A percentile compares a stretch with the other conserved stretches of the same genome.
Conservation (phyloP, 2,113 vertebrate genomes). For the Misgurnus mizolepis region DNA sequence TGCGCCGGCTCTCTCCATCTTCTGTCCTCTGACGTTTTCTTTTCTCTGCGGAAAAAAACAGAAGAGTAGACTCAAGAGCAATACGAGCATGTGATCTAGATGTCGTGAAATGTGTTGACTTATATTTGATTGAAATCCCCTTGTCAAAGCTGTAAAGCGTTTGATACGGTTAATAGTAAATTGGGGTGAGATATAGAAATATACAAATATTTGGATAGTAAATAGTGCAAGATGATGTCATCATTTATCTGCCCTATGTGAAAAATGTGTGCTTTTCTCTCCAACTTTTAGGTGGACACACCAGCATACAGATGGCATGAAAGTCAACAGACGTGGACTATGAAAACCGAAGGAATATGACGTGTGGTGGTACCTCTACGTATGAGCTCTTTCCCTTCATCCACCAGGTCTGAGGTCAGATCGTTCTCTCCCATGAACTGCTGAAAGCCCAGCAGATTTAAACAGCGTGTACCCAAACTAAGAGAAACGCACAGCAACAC, state of each 20-base stretch:
- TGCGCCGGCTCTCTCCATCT: conserved; percentile 82
- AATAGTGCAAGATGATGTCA: too few relatives aligned
- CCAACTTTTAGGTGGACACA: too few relatives aligned
- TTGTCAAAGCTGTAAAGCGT: too few relatives aligned
- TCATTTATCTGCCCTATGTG: too few relatives aligned
- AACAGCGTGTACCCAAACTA: conserved; percentile 90
- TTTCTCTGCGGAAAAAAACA: conserved; percentile 79
- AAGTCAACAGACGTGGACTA: neutral
- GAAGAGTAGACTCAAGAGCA: conserved; percentile 38
- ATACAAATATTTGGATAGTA: too few relatives aligned
- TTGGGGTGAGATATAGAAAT: too few relatives aligned
- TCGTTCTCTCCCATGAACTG: conserved; percentile 90
- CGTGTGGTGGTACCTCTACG: conserved; percentile 78
- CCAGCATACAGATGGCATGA: too few relatives aligned
- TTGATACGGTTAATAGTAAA: too few relatives aligned
- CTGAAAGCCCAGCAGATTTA: conserved; percentile 91
- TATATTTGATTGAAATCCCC: too few relatives aligned
- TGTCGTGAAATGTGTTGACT: too few relatives aligned
- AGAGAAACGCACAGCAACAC: conserved; percentile 35
- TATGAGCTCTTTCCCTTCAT: conserved; percentile 90
- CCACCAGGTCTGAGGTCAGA: conserved; percentile 89
- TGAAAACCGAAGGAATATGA: neutral
- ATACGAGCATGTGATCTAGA: too few relatives aligned
- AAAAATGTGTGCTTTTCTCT: too few relatives aligned
- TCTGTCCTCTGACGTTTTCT: conserved; percentile 86